Base-by-base conservation (phyloP, 1,140 invertebrate genomes). In the Planococcus citri region DNA sequence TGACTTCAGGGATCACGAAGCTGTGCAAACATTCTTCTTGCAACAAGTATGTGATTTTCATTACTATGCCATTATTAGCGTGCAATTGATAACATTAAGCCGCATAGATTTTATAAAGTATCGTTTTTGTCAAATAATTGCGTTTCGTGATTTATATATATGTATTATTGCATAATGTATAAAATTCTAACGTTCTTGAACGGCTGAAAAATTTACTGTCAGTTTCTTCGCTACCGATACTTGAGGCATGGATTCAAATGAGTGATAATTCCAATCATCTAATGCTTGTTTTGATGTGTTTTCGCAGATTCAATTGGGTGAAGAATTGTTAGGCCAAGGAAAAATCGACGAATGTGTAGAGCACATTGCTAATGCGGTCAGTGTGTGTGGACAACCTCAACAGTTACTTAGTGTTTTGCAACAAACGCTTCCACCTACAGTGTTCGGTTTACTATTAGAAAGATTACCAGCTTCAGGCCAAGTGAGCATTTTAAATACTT, bases 341-440 rank as follows among this genome's bases (percentile, higher is more conserved):
- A 89, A 97, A 73, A 78, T 95, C 71, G 92, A 95, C 72, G 87
- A 84, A 58, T 95, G 92, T 69, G 89, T 97, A 25, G 94, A 97
- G 77, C 95, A 98, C 80, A 84, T 98, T 71, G 88, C 89, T 27
- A 94, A 94, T 78, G 95, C 95, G 22, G 88, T 98, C 25, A 89
- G 93, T n/a, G 90, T 98, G 1, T 98, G 95, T 79, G 92, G 92
- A 22, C 94, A 97, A 77, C 93, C 94, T 0, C 87, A 93, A 73
- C 92, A 97, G 76, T 80, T 98, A 14, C 81, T 98, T 22, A 87
- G 92, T 79, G 87, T 94, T 69, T 81, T 97, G n/a, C 91, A 95
- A 79, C 92, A 95, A 79, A 95, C 94, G 69, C 82, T 98, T 76
- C 93, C 95, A 71, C 89, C 92, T 33, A 88, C 91, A 77, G 88